Evolutionary conservation across 2,113 vertebrate genomes (phyloP), one percentile per base, ranked within the genome.

Genomic region (Acinonyx jubatus): DNA sequence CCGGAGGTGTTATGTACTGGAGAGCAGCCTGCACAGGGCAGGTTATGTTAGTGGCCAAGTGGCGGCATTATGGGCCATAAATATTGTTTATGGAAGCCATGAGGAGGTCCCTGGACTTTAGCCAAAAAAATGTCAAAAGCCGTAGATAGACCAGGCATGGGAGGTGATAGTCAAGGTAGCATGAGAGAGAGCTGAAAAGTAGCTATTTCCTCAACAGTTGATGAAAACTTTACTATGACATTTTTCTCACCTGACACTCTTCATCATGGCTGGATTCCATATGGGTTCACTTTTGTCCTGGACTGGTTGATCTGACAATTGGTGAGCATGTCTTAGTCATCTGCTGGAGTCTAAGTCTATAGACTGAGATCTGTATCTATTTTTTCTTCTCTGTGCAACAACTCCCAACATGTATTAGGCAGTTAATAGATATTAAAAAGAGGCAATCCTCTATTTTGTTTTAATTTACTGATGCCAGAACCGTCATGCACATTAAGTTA

Each of bases 401-500:
- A 41, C 21, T 86, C 7, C 21, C 25, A 79, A 41, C 1, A 55
- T 93, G 12, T 36, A 33, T 63, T 66, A 81, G 73, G 41, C 52
- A 92, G 89, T 76, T 79, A 92, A 66, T 57, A 85, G 50, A 66
- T 21, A 33, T 81, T 89, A 78, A 63, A 74, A 9, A 48, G 4
- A 76, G 27, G 14, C 19, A 65, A 65, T 69, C 41, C 96, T 69
- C 96, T 79, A n/a, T 83, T 97, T 83, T 38, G 31, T 96, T 73
- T 73, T 91, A 78, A 94, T 76, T 89, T 96, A 65, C 31, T 69
- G 74, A 36, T 81, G 36, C 25, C 21, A 19, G 74, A 14, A 68
- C 63, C 78, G 11, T 81, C 38, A n/a, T 0, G 0, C 19, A 69
- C 27, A 48, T 23, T 93, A 55, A 92, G 50, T 79, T 89, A 73